phyloP scores from a whole-genome alignment of 2,113 vertebrate species.

The Phocoena sinus region DNA sequence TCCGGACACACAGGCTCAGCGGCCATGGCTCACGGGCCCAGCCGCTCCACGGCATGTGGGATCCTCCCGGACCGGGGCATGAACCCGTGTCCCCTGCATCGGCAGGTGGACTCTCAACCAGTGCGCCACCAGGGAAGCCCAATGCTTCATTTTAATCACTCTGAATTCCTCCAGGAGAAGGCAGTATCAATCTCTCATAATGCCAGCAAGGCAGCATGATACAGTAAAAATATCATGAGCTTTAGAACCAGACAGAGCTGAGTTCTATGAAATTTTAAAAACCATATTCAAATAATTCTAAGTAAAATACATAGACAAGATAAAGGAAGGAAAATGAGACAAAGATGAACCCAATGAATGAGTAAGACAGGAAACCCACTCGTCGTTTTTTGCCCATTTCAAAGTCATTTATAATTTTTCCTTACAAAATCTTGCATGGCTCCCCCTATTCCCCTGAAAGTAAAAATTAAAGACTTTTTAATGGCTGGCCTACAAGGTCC shows the following conservation, averaged over 20 bases:
- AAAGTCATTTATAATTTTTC: background rate
- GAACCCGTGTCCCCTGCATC: too few species aligned
- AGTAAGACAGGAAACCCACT: background rate
- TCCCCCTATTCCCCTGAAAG: background rate
- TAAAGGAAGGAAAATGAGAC: background rate
- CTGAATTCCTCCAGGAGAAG: background rate
- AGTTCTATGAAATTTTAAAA: constrained; percentile 7
- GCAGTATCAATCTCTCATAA: background rate
- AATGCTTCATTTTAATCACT: background rate
- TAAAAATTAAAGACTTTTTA: background rate
- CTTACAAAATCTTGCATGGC: background rate
- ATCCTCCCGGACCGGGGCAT: too few species aligned
- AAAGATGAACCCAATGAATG: background rate
- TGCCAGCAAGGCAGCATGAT: background rate
- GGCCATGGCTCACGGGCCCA: too few species aligned
- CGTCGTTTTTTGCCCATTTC: background rate
- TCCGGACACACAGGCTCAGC: too few species aligned
- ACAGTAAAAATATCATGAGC: background rate
- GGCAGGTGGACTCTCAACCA: too few species aligned
- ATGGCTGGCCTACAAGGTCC: background rate
- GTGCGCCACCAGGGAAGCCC: too few species aligned
- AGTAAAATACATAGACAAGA: background rate
- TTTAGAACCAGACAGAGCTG: background rate
- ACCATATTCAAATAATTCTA: constrained; percentile 17
- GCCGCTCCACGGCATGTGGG: too few species aligned